Evolutionary conservation across 2,888 invertebrate species (phyloP).

Genomic region (Diarsia rubi): DNA sequence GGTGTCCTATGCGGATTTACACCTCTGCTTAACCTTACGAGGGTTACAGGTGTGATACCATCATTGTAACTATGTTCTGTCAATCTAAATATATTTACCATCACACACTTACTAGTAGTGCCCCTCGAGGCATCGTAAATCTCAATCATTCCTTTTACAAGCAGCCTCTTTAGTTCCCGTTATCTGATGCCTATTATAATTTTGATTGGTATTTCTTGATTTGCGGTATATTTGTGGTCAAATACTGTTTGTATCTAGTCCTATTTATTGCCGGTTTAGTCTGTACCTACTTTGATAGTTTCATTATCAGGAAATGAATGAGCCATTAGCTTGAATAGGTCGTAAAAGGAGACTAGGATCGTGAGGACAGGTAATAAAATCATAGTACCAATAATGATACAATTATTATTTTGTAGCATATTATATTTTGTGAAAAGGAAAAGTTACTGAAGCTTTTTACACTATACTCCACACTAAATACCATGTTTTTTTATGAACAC

Average conservation of each 20-base stretch:
- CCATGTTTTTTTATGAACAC: too few species aligned
- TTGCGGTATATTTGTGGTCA: slow-evolving; percentile 44
- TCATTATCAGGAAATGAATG: neutral
- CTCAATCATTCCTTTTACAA: slow-evolving; percentile 46
- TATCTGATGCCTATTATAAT: slow-evolving; percentile 28
- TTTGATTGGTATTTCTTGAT: slow-evolving; percentile 30
- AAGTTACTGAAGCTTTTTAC: neutral
- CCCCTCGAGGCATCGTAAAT: slow-evolving; percentile 33
- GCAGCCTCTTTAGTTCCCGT: slow-evolving; percentile 48
- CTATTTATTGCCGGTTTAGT: neutral
- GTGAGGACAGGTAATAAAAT: neutral
- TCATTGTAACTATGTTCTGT: slow-evolving; percentile 22
- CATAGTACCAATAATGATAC: neutral
- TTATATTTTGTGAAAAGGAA: neutral
- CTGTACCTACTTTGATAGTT: slow-evolving; percentile 5
- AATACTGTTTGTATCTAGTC: slow-evolving; percentile 25
- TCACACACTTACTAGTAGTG: slow-evolving; percentile 44
- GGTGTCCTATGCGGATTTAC: neutral
- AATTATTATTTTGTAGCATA: neutral
- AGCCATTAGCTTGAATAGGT: slow-evolving; percentile 13
- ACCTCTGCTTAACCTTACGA: neutral
- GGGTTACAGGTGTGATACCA: neutral
- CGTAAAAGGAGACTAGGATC: slow-evolving; percentile 7
- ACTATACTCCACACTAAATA: neutral
- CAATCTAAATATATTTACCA: slow-evolving; percentile 37